phyloP scores from a whole-genome alignment of 2,888 invertebrate species.

The Polydrusus tereticollis region DNA sequence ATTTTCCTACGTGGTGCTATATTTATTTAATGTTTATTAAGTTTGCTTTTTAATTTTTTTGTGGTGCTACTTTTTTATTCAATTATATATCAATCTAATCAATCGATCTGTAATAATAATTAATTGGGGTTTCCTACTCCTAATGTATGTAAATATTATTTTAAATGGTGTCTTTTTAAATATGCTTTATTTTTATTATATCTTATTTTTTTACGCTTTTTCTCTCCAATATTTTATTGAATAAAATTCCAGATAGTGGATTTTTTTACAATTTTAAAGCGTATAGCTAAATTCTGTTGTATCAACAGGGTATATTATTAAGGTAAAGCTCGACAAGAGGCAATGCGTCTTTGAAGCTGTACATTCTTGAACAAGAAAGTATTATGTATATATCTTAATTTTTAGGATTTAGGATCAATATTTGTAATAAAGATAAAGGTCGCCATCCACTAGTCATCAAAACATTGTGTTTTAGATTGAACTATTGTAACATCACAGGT shows the following conservation, averaged over 20 bases:
- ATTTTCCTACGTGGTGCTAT: not conserved
- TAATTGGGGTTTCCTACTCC: not conserved
- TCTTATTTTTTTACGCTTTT: not conserved
- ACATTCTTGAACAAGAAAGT: constrained; percentile 1
- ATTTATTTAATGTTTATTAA: constrained; percentile 1
- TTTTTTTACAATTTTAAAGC: constrained; percentile 20
- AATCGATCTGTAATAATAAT: not conserved
- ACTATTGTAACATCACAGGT: not conserved
- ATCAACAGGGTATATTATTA: constrained; percentile 37
- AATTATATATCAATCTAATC: not conserved
- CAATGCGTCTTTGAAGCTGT: not conserved
- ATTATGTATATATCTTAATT: constrained; percentile 3
- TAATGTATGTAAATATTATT: constrained; percentile 1
- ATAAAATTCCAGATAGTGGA: not conserved
- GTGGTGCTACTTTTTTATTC: constrained; percentile 5
- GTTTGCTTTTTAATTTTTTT: not conserved
- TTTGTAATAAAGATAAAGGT: not conserved
- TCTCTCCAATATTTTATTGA: constrained; percentile 2
- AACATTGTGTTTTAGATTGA: constrained; percentile 20
- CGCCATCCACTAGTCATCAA: constrained; percentile 35
- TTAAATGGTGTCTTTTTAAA: constrained; percentile 10
- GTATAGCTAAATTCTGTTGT: constrained; percentile 33
- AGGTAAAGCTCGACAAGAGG: not conserved
- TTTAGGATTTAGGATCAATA: not conserved
- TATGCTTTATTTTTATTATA: constrained; percentile 5